phyloP scores from a whole-genome alignment of 2,113 vertebrate species.

The Dascyllus trimaculatus region DNA sequence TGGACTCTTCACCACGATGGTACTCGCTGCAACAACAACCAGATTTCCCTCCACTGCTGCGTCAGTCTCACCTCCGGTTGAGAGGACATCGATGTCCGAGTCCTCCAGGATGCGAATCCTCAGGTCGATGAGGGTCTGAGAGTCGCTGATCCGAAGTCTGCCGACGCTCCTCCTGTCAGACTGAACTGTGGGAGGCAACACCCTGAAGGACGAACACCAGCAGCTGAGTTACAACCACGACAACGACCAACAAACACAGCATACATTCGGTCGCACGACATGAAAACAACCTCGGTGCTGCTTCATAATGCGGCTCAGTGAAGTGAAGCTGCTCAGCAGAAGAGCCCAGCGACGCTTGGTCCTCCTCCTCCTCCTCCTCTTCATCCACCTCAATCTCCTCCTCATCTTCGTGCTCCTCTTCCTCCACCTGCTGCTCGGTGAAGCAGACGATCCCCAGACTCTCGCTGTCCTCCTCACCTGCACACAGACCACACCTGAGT shows the following conservation, averaged over 20 bases:
- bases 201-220: background rate
- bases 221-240: background rate
- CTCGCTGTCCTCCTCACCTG: conserved; percentile 22
- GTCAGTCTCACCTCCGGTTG: background rate
- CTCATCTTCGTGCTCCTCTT: background rate
- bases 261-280: no score
- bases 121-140: background rate
- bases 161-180: background rate
- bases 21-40: no score
- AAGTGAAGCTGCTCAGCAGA: background rate
- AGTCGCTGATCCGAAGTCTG: background rate
- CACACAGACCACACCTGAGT: background rate
- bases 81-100: background rate
- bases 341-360: no score
- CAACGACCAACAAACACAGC: no score
- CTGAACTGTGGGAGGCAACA: background rate
- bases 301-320: background rate
- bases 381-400: conserved; percentile 7
- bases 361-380: conserved; percentile 8
- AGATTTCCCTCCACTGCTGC: no score
- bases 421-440: background rate
- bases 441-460: background rate
- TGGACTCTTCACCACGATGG: no score
- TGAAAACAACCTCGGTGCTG: background rate
- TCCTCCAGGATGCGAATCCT: conserved; percentile 42